Conservation (phyloP, 2,113 vertebrate genomes). For the Ammospiza caudacuta region DNA sequence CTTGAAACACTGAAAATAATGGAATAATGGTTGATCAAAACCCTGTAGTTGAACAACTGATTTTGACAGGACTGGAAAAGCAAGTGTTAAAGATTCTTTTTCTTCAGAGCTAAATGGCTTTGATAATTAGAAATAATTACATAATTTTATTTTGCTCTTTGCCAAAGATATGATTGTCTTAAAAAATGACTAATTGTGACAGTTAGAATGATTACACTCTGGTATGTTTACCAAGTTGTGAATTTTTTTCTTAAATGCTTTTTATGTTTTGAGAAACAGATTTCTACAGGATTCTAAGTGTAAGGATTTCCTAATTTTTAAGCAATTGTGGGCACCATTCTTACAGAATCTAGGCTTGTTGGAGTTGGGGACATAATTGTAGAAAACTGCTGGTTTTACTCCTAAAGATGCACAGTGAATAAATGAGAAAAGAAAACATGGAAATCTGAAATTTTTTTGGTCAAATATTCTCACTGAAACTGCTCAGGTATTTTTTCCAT, state of each 20-base stretch:
- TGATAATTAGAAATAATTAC: not conserved
- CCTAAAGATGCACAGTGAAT: not conserved
- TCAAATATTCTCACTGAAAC: not conserved
- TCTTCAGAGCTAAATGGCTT: not conserved
- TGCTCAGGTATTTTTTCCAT: not conserved
- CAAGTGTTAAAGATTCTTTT: not conserved
- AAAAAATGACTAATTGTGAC: not conserved
- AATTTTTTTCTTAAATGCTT: not conserved
- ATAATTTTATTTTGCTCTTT: not conserved
- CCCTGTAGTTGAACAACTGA: not conserved
- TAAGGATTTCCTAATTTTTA: not conserved
- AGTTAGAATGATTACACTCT: not conserved
- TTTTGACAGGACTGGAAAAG: not conserved
- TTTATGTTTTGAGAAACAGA: not conserved
- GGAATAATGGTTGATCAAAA: not conserved
- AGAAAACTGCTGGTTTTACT: not conserved
- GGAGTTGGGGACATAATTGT: not conserved
- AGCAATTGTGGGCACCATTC: not conserved
- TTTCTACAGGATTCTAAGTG: not conserved
- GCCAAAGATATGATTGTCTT: not conserved
- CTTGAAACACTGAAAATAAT: not conserved
- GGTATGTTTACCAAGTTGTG: not conserved
- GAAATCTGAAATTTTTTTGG: not conserved
- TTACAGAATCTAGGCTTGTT: not conserved
- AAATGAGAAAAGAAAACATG: not conserved